Conservation (phyloP, 2,888 invertebrate species). For the Hesperia comma region DNA sequence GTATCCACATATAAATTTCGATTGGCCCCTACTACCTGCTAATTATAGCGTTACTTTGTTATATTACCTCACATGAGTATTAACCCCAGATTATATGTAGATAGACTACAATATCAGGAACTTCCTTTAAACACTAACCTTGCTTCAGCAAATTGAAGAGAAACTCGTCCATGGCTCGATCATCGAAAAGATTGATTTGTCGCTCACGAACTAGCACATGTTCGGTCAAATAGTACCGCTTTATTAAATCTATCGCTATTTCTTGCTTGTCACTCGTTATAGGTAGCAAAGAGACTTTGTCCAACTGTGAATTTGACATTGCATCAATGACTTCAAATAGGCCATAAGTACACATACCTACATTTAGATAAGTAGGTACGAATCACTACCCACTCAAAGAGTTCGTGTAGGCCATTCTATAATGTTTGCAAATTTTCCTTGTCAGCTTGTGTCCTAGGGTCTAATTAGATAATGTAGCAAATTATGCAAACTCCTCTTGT, state of each 20-base stretch:
- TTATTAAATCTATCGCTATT: constrained; percentile 59
- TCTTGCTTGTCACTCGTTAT: constrained; percentile 54
- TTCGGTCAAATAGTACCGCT: constrained; percentile 62
- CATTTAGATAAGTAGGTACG: too few species aligned
- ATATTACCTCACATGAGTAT: too few species aligned
- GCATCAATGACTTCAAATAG: neutral
- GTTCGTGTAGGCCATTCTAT: too few species aligned
- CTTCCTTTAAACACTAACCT: constrained; percentile 50
- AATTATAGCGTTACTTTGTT: too few species aligned
- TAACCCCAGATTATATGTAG: too few species aligned
- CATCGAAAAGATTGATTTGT: constrained; percentile 60
- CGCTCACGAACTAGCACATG: constrained; percentile 68
- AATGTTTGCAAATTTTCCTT: too few species aligned
- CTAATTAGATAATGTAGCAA: too few species aligned
- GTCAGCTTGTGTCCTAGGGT: too few species aligned
- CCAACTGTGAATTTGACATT: constrained; percentile 48
- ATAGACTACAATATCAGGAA: too few species aligned
- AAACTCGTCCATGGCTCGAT: constrained; percentile 70
- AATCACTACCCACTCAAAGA: too few species aligned
- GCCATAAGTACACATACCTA: neutral
- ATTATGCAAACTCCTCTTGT: neutral
- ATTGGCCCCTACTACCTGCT: too few species aligned
- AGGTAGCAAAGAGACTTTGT: constrained; percentile 53
- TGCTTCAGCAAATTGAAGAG: constrained; percentile 65
- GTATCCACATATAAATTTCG: too few species aligned